Evolutionary conservation across 1,140 invertebrate species (phyloP).

Genomic region (Pemphigus obesinymphae): DNA sequence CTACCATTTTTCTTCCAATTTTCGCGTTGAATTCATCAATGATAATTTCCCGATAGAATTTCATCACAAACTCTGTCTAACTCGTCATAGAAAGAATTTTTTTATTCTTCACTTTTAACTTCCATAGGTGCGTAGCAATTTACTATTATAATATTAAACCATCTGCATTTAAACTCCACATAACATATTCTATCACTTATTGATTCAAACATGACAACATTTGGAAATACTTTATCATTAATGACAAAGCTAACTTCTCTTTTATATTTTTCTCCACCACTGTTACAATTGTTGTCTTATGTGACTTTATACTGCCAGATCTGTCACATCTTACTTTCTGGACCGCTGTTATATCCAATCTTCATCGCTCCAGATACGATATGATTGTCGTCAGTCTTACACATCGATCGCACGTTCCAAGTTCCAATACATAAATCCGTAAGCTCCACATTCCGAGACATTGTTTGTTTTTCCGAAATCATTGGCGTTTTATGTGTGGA

Average conservation of each 20-base stretch:
- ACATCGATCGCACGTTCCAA: background rate
- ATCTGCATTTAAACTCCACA: background rate
- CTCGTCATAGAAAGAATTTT: background rate
- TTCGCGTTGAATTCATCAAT: background rate
- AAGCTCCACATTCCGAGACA: background rate
- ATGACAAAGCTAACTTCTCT: background rate
- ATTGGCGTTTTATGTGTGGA: no score
- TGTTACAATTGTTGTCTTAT: background rate
- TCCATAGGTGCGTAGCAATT: conserved; percentile 33
- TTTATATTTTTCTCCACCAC: background rate
- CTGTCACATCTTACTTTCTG: conserved; percentile 1
- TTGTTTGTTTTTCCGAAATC: background rate
- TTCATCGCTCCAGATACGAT: background rate
- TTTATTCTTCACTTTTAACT: background rate
- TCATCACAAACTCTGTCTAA: background rate
- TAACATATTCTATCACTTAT: background rate
- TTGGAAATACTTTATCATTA: background rate
- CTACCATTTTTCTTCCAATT: background rate
- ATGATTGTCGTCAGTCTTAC: background rate
- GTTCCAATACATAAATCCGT: background rate
- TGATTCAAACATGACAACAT: background rate
- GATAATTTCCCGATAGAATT: background rate
- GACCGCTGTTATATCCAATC: background rate
- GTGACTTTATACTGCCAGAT: background rate
- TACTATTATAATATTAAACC: background rate